Conservation (phyloP, 2,888 invertebrate species). For the Osmoderma eremita region DNA sequence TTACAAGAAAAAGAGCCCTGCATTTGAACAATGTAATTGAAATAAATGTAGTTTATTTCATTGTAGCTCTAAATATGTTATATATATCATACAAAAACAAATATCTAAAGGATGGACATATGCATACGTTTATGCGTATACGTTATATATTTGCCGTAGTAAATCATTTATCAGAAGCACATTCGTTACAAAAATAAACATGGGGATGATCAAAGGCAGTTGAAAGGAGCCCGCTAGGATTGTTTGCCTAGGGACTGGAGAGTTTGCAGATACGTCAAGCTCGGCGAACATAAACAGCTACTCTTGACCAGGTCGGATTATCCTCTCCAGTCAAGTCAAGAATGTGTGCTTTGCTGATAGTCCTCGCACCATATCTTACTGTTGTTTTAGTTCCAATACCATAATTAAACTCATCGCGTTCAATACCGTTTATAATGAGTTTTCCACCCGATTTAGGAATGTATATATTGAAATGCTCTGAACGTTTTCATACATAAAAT, state of each 20-base stretch:
- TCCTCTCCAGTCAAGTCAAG: conserved; percentile 47
- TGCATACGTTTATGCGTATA: background rate
- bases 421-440: conserved; percentile 12
- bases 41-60: no score
- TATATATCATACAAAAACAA: no score
- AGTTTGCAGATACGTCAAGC: conserved; percentile 49
- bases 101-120: background rate
- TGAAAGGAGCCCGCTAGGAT: conserved; percentile 43
- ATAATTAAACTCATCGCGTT: conserved; percentile 32
- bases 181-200: conserved; percentile 46
- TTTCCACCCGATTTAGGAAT: conserved; percentile 17
- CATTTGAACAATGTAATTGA: no score
- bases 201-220: conserved; percentile 45
- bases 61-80: background rate
- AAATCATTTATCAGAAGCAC: conserved; percentile 39
- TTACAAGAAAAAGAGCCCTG: no score
- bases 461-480: background rate
- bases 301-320: conserved; percentile 52
- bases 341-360: conserved; percentile 49
- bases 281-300: conserved; percentile 49
- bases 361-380: conserved; percentile 45
- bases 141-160: conserved; percentile 19
- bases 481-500: background rate
- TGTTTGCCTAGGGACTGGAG: conserved; percentile 46
- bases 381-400: conserved; percentile 46